Evolutionary conservation across 2,888 invertebrate genomes (phyloP), one percentile per base, ranked within the genome.

Genomic region (Cactoblastis cactorum): DNA sequence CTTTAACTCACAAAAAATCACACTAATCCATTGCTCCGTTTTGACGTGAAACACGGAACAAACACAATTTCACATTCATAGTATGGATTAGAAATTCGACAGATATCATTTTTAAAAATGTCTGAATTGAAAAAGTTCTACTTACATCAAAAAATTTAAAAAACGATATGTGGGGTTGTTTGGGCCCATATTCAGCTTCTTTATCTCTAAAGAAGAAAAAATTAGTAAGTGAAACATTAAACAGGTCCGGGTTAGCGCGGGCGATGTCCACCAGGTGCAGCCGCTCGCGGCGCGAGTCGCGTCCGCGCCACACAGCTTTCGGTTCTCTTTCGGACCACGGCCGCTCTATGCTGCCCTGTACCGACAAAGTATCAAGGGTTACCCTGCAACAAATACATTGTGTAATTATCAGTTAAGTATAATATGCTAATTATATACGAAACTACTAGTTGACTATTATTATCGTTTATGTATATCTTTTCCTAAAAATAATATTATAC

Each of bases 161-260:
- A 77, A 98, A 97, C 2, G 97, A 96, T 55, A 97, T 92, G 67
- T 95, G 95, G 14, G 94, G 93, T 56, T 92, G 92, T 71, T 94
- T 95, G 11, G 97, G 97, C 0, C 98, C 98, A 88, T 97, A 97
- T 69, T 94, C 91, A 15, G 93, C 88, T 74, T 95, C 94, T 79
- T 96, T 92, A 64, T 97, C 94, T 58, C 93, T 92, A 73, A 96
- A 98, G 89, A 99, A 99, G 82, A 99, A 99, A 83, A 98, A 98
- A 76, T 97, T 96, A 0, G 98, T 98, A 18, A 98, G 92, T 0
- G 97, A 96, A 9, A 94, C 98, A 85, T 98, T 97, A 54, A 98
- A 93, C 3, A 97, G 78, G 49, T 96, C 92, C 0, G 97, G 95
- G 58, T 88, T 68, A 1, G 69, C 71, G 57, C 94, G 91, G 0